Percentiles rank a stretch among this genome's conserved stretches.
These are phyloP conservation scores for Drosophila fulvimacula DNA, from an alignment of 2,888 invertebrate genomes.

Conservation along the genomic window DNA sequence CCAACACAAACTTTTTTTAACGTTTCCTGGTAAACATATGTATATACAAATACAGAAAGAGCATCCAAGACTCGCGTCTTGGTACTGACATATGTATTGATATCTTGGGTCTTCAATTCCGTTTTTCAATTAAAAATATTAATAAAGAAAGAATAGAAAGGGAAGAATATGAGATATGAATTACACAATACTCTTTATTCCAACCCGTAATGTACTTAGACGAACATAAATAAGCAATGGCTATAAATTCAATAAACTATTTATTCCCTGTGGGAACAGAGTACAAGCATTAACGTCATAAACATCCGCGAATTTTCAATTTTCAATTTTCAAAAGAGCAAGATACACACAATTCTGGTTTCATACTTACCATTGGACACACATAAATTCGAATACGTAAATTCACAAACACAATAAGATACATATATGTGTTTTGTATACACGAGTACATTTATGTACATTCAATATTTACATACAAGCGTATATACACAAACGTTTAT, in stretches of 20 bases:
- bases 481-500: not conserved
- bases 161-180: not conserved
- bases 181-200: not conserved
- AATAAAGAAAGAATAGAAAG: not conserved
- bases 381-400: slow-evolving; percentile 48
- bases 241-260: slow-evolving; percentile 8
- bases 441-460: not conserved
- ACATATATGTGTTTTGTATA: slow-evolving; percentile 3
- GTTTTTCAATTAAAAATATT: slow-evolving; percentile 6
- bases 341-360: slow-evolving; percentile 36
- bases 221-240: not conserved
- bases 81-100: not conserved
- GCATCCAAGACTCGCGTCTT: not conserved
- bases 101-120: not conserved
- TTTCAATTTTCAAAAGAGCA: slow-evolving; percentile 63
- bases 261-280: slow-evolving; percentile 10
- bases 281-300: slow-evolving; percentile 67
- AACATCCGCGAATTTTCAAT: slow-evolving; percentile 59
- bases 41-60: not conserved
- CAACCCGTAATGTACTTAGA: not conserved
- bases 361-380: slow-evolving; percentile 11
- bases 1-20: not conserved
- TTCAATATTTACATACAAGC: slow-evolving; percentile 10
- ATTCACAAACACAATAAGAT: slow-evolving; percentile 41
- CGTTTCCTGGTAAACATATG: not conserved